Evolutionary conservation across 1,140 invertebrate species (phyloP), one percentile per base, ranked within the genome.

Genomic region (Sycophila sp.): DNA sequence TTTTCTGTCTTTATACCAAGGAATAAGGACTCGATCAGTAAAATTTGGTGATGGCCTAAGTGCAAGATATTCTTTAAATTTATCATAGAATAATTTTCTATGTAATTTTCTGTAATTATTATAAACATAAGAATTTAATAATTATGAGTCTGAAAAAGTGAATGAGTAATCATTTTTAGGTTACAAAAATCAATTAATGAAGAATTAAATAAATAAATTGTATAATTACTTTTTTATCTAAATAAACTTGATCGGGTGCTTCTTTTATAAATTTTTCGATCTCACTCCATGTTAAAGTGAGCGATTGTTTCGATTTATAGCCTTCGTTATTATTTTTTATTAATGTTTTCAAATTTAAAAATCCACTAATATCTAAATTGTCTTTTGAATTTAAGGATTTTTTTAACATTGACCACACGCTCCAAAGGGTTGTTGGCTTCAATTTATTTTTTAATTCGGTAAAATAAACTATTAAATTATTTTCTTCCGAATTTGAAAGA

Each of bases 311-410:
- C 6, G 70, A 63, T 62, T 66, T 67, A 36, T 67, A 66, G 32
- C 70, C 70, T 60, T 72, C 67, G 11, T 60, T 19, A 67, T 72
- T 72, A 19, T 30, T 67, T 65, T 72, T 65, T 4, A 72, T 40
- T 32, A 72, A 28, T 30, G 4, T 36, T 72, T 60, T 72, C 19
- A 60, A 51, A 51, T 67, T 67, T 13, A 38, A 51, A 67, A 66
- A 66, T 26, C 53, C 19, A 32, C 45, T 42, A 19, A 66, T 67
- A 26, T 72, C n/a, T 32, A 72, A 47, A 38, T 60, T 53, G 15
- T 62, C 55, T 38, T 65, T 71, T 1, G 63, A 8, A 59, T 28
- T 71, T 40, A n/a, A n/a, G n/a, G n/a, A n/a, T n/a, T n/a, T n/a
- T n/a, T n/a, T n/a, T n/a, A n/a, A n/a, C n/a, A n/a, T n/a, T n/a